Percentiles rank a stretch among this genome's conserved stretches.
Conservation (phyloP, 2,797 vertebrate genomes). For the Sciurus carolinensis region DNA sequence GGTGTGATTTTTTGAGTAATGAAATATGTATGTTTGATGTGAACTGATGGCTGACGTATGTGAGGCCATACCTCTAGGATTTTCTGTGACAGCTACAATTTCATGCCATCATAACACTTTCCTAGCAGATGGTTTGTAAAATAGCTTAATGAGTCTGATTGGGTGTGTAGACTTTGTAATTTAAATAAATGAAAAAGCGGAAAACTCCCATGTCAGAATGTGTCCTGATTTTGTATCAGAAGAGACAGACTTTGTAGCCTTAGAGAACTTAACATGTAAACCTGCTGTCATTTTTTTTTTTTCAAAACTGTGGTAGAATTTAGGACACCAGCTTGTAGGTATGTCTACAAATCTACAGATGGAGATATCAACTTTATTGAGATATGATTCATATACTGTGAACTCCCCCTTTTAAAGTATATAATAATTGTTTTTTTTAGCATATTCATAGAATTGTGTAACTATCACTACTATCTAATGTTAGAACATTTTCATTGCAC, state of each 20-base stretch:
- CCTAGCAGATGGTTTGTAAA: constrained; percentile 18
- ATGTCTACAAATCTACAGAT: not conserved
- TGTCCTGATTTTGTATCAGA: constrained; percentile 31
- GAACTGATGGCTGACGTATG: not conserved
- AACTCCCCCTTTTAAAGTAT: not conserved
- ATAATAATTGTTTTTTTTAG: not conserved
- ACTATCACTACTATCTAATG: not conserved
- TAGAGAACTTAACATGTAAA: constrained; percentile 25
- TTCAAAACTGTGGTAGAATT: not conserved
- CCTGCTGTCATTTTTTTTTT: not conserved
- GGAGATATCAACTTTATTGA: constrained; percentile 23
- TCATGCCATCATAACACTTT: constrained; percentile 24
- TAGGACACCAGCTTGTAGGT: not conserved
- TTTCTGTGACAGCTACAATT: constrained; percentile 52
- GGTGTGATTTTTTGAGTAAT: constrained; percentile 61
- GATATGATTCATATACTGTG: constrained; percentile 20
- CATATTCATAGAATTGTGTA: not conserved
- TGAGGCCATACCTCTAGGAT: not conserved
- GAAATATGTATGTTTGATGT: constrained; percentile 57
- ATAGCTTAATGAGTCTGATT: not conserved
- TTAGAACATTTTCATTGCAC: not conserved
- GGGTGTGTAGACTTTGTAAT: constrained; percentile 29
- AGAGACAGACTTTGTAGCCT: not conserved
- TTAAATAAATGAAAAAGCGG: constrained; percentile 45
- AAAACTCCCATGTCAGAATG: not conserved